Evolutionary conservation across 2,888 invertebrate genomes (phyloP).

Genomic region (Drosophila prolongata): DNA sequence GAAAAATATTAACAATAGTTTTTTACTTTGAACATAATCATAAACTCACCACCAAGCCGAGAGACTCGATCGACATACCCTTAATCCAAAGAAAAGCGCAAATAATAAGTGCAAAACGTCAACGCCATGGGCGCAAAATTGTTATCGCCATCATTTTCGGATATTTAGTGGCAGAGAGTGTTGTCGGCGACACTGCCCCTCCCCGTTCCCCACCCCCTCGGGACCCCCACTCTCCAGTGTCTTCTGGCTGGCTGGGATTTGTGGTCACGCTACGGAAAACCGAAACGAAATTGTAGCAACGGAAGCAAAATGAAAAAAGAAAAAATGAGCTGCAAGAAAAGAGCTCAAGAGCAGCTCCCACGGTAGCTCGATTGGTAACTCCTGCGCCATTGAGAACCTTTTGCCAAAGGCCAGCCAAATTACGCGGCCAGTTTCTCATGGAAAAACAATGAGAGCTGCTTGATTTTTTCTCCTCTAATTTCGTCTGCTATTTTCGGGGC

Average conservation of each 20-base stretch:
- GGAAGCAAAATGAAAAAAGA: constrained; percentile 54
- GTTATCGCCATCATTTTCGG: constrained; percentile 80
- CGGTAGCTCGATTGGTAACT: constrained; percentile 65
- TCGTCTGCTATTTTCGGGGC: constrained; percentile 55
- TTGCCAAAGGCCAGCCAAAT: constrained; percentile 75
- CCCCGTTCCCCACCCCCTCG: constrained; percentile 20
- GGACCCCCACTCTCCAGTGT: constrained; percentile 5
- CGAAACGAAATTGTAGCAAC: constrained; percentile 70
- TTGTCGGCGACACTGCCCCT: constrained; percentile 66
- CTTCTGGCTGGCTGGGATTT: constrained; percentile 37
- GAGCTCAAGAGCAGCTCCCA: constrained; percentile 64
- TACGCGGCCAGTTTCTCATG: constrained; percentile 66
- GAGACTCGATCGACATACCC: constrained; percentile 8
- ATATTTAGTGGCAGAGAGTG: constrained; percentile 80
- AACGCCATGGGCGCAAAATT: constrained; percentile 77
- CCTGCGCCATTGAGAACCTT: constrained; percentile 61
- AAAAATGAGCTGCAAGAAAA: constrained; percentile 36
- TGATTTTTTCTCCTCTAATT: constrained; percentile 28
- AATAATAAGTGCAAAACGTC: constrained; percentile 76
- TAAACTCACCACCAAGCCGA: background rate
- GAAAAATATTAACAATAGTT: too few relatives aligned
- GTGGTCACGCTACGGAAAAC: constrained; percentile 76
- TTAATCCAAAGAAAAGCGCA: constrained; percentile 22
- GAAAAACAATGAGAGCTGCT: constrained; percentile 57
- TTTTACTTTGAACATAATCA: too few relatives aligned